phyloP scores from a whole-genome alignment of 2,888 invertebrate species.

The Drosophila yooni region DNA sequence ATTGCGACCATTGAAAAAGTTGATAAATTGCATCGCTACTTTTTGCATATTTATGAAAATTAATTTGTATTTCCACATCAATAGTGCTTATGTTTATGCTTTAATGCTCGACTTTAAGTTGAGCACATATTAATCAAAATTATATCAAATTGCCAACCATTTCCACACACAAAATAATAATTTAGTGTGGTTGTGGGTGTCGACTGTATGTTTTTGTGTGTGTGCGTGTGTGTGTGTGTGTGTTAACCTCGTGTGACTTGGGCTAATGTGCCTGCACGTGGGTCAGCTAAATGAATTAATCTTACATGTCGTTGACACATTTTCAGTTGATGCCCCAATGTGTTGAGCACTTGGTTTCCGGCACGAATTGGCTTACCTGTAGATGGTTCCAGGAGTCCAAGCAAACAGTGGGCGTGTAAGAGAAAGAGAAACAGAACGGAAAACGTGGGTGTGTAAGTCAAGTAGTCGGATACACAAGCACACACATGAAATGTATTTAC shows the following conservation, averaged over 20 bases:
- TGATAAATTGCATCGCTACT: slow-evolving; percentile 2
- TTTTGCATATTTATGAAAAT: background rate
- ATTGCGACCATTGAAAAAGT: background rate
- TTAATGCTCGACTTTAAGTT: background rate
- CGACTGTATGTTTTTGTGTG: background rate
- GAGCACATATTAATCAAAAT: background rate
- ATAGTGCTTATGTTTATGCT: background rate
- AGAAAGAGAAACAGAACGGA: slow-evolving; percentile 56
- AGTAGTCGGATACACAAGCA: slow-evolving; percentile 24
- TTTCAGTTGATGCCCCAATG: slow-evolving; percentile 59
- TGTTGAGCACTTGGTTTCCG: slow-evolving; percentile 64
- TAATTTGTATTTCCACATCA: background rate
- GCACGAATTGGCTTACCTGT: slow-evolving; percentile 79
- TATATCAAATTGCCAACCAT: background rate
- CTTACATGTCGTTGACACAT: slow-evolving; percentile 84
- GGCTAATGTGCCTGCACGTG: slow-evolving; percentile 26
- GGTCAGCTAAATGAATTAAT: slow-evolving; percentile 70
- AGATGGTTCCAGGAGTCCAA: slow-evolving; percentile 29
- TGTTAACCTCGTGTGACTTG: slow-evolving; percentile 12
- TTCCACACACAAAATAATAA: background rate
- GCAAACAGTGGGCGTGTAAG: slow-evolving; percentile 21
- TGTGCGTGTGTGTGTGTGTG: slow-evolving; percentile 17
- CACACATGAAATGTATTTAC: slow-evolving; percentile 7
- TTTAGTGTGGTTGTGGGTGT: background rate
- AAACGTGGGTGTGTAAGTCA: slow-evolving; percentile 53